A percentile compares a stretch with the other conserved stretches of the same genome.
Evolutionary conservation across 2,113 vertebrate genomes (phyloP).

Genomic region (Prietella phreatophila): DNA sequence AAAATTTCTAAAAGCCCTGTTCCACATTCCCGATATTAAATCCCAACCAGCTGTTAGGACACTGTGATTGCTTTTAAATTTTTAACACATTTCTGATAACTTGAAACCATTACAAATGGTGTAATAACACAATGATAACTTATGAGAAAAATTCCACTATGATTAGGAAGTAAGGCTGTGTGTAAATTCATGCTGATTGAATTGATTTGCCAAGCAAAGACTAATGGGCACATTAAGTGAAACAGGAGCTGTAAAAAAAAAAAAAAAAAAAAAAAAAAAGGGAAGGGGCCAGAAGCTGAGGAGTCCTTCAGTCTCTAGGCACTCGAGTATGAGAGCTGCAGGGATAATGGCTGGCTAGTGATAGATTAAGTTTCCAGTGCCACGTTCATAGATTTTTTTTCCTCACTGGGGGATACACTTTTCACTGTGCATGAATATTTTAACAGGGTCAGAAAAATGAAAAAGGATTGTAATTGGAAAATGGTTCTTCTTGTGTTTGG

Average conservation of each 20-base stretch:
- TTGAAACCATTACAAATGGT: slow-evolving; percentile 19
- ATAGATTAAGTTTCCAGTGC: slow-evolving; percentile 28
- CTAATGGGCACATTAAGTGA: slow-evolving; percentile 31
- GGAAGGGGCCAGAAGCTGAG: slow-evolving; percentile 31
- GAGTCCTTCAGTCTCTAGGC: slow-evolving; percentile 35
- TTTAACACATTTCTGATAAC: slow-evolving; percentile 24
- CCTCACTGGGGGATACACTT: slow-evolving; percentile 34
- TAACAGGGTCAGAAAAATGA: slow-evolving; percentile 38
- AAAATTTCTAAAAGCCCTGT: slow-evolving; percentile 1
- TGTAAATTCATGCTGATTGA: slow-evolving; percentile 22
- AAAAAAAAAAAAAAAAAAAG: background rate
- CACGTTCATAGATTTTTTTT: slow-evolving; percentile 12
- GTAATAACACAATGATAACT: slow-evolving; percentile 9
- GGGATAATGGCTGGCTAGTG: slow-evolving; percentile 40
- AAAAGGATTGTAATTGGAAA: slow-evolving; percentile 13
- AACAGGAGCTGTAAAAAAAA: slow-evolving; percentile 21
- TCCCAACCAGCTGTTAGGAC: slow-evolving; percentile 11
- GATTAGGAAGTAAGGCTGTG: background rate
- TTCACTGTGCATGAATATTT: slow-evolving; percentile 50
- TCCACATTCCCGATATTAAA: background rate
- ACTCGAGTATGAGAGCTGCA: slow-evolving; percentile 8
- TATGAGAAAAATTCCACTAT: slow-evolving; percentile 15
- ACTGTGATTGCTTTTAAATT: slow-evolving; percentile 17
- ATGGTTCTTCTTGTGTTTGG: slow-evolving; percentile 33
- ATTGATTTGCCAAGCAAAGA: slow-evolving; percentile 28